Base-by-base conservation (phyloP, 1,140 invertebrate species). In the Pemphigus obesinymphae region DNA sequence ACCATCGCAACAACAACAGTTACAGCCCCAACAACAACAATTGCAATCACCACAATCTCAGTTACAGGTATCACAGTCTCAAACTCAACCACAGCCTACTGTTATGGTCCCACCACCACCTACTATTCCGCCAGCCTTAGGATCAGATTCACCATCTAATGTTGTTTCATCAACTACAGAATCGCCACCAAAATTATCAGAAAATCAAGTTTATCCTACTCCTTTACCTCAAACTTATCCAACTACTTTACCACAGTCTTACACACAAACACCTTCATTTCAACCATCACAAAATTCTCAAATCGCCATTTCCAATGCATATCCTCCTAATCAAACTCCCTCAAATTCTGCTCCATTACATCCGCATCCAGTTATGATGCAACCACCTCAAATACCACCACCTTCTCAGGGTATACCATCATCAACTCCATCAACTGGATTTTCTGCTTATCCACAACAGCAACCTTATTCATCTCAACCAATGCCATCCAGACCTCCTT, bases 401-500 rank as follows among this genome's bases (percentile, higher is more conserved):
- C 58, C 68, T 58, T 48, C 72, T 72, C 82, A 82, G 63, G 82
- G 82, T 26, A 78, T 82, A 31, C 73, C 82, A 72, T 85, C 85
- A n/a, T 84, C 84, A 63, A 83, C 84, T 53, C 84, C 80, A 85
- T 86, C 23, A 84, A 85, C 66, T 85, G 86, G 85, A 34, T 37
- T 83, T 17, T 53, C 82, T 58, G 76, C 82, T 13, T 85, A 85
- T 23, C 85, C 85, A 34, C 88, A 88, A 83, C 87, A 87, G 61
- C 86, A 87, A 83, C 63, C 68, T 84, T 85, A 45, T 15, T 66
- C 83, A 70, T 82, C 86, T 11, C 83, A 84, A 84, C 87, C 89
- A 0, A 85, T 89, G 10, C 85, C 88, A 45, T 87, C 90, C 11
- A 86, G 90, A 58, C 90, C 90, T 2, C 90, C 89, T 6, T 89